phyloP scores from a whole-genome alignment of 2,113 vertebrate genomes.

The Phyllostomus discolor region DNA sequence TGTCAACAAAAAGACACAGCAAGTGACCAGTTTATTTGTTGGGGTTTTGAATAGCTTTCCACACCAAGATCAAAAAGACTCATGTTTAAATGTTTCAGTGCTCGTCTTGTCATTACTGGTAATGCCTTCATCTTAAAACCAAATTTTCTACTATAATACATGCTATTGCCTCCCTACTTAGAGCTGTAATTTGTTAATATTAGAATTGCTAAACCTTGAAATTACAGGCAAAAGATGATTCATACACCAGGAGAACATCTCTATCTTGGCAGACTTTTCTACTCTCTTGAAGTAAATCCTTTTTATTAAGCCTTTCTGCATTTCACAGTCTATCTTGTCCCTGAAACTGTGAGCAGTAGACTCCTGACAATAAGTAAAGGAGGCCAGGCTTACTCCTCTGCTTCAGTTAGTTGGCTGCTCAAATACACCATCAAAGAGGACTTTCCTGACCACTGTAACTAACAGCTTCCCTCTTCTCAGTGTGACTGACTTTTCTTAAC shows the following conservation, averaged over 20 bases:
- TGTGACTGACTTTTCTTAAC: not conserved
- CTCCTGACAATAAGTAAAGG: slow-evolving; percentile 31
- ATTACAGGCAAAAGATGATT: slow-evolving; percentile 50
- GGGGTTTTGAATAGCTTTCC: not conserved
- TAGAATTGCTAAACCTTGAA: slow-evolving; percentile 54
- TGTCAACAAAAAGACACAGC: not conserved
- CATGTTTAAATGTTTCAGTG: not conserved
- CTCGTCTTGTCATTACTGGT: slow-evolving; percentile 2
- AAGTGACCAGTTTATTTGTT: not conserved
- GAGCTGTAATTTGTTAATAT: slow-evolving; percentile 44
- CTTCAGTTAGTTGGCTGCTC: not conserved
- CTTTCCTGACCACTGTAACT: not conserved
- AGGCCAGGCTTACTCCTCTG: not conserved
- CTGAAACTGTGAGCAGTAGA: not conserved
- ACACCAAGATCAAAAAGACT: not conserved
- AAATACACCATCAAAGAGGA: not conserved
- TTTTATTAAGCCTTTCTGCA: slow-evolving; percentile 60
- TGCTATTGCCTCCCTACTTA: slow-evolving; percentile 16
- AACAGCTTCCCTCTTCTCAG: not conserved
- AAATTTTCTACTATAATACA: slow-evolving; percentile 13
- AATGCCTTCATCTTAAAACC: slow-evolving; percentile 18
- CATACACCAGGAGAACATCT: not conserved
- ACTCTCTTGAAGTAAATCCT: not conserved
- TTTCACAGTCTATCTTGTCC: slow-evolving; percentile 51
- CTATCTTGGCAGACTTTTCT: not conserved